These are phyloP conservation scores for Arion vulgaris DNA, from an alignment of 1,140 invertebrate species.

Conservation along the genomic window DNA sequence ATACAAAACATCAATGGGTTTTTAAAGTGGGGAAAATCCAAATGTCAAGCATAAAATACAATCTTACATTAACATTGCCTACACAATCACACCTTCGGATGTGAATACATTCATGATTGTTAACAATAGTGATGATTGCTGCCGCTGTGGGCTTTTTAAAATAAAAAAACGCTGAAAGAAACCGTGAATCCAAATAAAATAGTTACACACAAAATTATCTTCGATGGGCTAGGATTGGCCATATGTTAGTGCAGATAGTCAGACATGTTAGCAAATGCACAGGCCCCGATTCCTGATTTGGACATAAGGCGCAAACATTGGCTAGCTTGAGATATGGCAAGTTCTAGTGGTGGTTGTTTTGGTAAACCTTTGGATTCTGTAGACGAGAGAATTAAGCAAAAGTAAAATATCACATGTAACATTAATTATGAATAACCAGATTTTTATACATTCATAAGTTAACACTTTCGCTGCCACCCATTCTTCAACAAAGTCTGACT, in stretches of 20 bases:
- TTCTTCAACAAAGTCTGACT: too few species aligned
- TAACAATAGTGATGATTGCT: too few species aligned
- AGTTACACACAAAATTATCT: background rate
- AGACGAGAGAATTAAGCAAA: conserved; percentile 53
- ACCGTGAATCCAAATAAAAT: background rate
- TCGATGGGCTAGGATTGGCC: conserved; percentile 17
- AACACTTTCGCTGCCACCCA: too few species aligned
- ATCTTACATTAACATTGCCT: background rate
- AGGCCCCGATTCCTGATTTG: conserved; percentile 88
- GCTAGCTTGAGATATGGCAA: conserved; percentile 89
- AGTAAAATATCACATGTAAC: too few species aligned
- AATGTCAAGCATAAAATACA: background rate
- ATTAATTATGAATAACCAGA: too few species aligned
- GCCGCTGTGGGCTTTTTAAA: too few species aligned
- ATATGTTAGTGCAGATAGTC: conserved; percentile 69
- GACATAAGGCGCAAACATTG: conserved; percentile 92
- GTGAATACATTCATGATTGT: background rate
- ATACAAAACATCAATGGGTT: background rate
- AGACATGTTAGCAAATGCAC: conserved; percentile 86
- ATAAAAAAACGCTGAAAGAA: background rate
- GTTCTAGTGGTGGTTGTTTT: conserved; percentile 90
- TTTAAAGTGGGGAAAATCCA: too few species aligned
- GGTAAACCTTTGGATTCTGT: conserved; percentile 91
- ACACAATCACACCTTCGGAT: background rate
- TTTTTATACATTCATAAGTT: too few species aligned